A percentile compares a stretch with the other conserved stretches of the same genome.
Conservation (phyloP, 2,888 invertebrate species). For the Julus scandinavius region DNA sequence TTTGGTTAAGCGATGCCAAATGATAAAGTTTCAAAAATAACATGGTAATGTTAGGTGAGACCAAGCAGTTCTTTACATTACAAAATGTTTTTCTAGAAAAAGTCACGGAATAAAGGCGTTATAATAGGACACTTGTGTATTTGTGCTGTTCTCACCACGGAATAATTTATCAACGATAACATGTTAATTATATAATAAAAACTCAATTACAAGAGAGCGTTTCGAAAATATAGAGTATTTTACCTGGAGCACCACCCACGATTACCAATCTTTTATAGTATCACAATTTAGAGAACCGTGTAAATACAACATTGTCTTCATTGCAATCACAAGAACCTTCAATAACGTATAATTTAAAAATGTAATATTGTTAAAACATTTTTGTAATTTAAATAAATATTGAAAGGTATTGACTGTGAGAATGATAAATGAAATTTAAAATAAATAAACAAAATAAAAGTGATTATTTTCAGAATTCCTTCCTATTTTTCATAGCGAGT, state of each 20-base stretch:
- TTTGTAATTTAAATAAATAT: no score
- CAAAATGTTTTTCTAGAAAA: not conserved
- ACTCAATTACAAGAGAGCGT: not conserved
- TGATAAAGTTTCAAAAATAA: not conserved
- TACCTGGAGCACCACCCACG: not conserved
- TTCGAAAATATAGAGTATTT: not conserved
- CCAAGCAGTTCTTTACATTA: not conserved
- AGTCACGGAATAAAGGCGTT: not conserved
- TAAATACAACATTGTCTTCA: no score
- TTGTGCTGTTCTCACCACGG: not conserved
- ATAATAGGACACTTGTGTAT: not conserved
- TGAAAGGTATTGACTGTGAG: no score
- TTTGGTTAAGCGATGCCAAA: not conserved
- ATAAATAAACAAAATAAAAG: no score
- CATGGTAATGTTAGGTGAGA: not conserved
- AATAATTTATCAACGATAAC: constrained; percentile 14
- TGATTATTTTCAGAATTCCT: no score
- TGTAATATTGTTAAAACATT: no score
- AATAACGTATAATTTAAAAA: no score
- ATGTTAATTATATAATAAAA: constrained; percentile 28
- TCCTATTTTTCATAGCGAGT: no score
- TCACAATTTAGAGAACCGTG: no score
- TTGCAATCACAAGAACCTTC: not conserved
- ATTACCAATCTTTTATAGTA: not conserved
- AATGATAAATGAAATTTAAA: no score